These are phyloP conservation scores for Eira barbara DNA, from an alignment of 2,113 vertebrate genomes.

Conservation along the genomic window DNA sequence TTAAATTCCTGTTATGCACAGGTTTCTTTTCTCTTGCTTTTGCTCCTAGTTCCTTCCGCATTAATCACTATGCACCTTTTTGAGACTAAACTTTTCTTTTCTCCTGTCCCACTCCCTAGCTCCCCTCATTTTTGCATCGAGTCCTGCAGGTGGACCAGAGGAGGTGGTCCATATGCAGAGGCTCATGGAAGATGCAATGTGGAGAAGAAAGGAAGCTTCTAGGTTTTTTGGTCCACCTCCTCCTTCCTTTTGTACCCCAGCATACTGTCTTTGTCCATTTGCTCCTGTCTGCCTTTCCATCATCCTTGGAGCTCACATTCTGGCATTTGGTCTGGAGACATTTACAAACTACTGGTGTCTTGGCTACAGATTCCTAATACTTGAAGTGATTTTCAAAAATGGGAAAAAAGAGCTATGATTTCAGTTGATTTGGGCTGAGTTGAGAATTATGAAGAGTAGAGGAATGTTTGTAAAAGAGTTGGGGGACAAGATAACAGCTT, in stretches of 20 bases:
- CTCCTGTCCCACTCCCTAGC: neutral
- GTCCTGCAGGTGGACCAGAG: neutral
- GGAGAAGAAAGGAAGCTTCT: neutral
- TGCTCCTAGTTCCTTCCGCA: neutral
- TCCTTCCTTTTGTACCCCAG: neutral
- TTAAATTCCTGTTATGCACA: neutral
- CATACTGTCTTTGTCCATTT: neutral
- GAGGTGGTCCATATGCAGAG: neutral
- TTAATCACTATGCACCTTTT: neutral
- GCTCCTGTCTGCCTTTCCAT: neutral
- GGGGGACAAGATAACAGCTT: neutral
- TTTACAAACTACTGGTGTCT: neutral
- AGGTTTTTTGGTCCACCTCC: neutral
- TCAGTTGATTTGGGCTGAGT: neutral
- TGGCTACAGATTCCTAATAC: neutral
- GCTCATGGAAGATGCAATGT: neutral
- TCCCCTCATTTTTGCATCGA: neutral
- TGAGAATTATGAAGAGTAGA: neutral
- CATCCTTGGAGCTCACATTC: neutral
- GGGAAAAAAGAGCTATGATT: neutral
- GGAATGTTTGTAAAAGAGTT: neutral
- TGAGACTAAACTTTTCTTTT: neutral
- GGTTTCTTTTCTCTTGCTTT: neutral
- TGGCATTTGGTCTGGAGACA: neutral
- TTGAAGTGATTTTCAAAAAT: neutral